Percentiles rank a stretch among this genome's conserved stretches.
Evolutionary conservation across 2,888 invertebrate species (phyloP).

Genomic region (Silvanus unidentatus): DNA sequence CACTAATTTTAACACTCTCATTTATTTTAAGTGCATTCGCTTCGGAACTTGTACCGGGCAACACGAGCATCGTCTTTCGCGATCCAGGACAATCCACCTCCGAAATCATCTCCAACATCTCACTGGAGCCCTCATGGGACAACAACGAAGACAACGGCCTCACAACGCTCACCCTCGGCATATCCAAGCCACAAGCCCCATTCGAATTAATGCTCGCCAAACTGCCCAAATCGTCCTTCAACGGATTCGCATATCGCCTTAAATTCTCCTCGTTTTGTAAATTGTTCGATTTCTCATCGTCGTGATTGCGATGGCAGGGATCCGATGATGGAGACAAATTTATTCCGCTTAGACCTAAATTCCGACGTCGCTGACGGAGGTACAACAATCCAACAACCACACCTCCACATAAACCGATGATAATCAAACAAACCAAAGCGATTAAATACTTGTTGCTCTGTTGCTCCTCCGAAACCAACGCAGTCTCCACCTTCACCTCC

Average conservation of each 20-base stretch:
- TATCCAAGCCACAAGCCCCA: slow-evolving; percentile 37
- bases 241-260: slow-evolving; percentile 53
- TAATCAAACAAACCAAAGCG: slow-evolving; percentile 46
- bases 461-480: slow-evolving; percentile 53
- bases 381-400: slow-evolving; percentile 49
- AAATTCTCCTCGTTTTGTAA: slow-evolving; percentile 87
- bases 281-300: slow-evolving; percentile 87
- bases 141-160: slow-evolving; percentile 45
- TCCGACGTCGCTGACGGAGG: slow-evolving; percentile 52
- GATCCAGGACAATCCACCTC: slow-evolving; percentile 51
- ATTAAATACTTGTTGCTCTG: slow-evolving; percentile 49
- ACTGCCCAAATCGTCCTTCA: slow-evolving; percentile 47
- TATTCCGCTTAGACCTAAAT: slow-evolving; percentile 50
- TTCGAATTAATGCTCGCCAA: slow-evolving; percentile 37
- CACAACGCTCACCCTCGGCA: slow-evolving; percentile 47
- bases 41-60: slow-evolving; percentile 45
- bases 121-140: slow-evolving; percentile 49
- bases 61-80: slow-evolving; percentile 42
- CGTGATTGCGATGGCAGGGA: slow-evolving; percentile 60
- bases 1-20: slow-evolving; percentile 28
- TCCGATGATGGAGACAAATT: slow-evolving; percentile 53
- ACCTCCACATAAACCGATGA: slow-evolving; percentile 42
- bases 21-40: slow-evolving; percentile 35
- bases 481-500: slow-evolving; percentile 72
- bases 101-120: slow-evolving; percentile 59